A percentile compares a stretch with the other conserved stretches of the same genome.
Evolutionary conservation across 2,888 invertebrate genomes (phyloP).

Genomic region (Parochlus steinenii): DNA sequence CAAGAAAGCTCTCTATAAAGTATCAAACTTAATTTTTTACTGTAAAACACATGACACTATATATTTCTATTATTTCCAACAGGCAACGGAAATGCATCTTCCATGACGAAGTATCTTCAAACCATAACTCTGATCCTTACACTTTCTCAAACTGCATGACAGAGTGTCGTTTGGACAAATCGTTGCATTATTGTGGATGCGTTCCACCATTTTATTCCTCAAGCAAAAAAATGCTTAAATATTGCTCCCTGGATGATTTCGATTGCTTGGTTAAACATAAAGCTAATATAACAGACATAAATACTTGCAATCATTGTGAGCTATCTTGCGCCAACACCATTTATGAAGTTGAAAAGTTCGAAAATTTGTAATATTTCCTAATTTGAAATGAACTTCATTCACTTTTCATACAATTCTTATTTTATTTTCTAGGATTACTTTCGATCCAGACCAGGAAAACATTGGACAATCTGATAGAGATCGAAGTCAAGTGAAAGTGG

Average conservation of each 20-base stretch:
- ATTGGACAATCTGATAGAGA: background rate
- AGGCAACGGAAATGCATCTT: constrained; percentile 58
- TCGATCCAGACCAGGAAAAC: background rate
- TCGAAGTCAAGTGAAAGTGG: constrained; percentile 20
- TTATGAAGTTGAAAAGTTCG: constrained; percentile 56
- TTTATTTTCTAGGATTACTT: background rate
- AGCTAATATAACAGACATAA: constrained; percentile 38
- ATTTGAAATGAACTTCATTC: background rate
- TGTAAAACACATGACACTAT: too few relatives aligned
- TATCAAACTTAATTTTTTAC: too few relatives aligned
- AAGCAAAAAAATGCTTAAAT: constrained; percentile 37
- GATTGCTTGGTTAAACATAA: constrained; percentile 39
- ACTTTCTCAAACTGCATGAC: constrained; percentile 58
- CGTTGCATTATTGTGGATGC: constrained; percentile 46
- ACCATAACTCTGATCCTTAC: constrained; percentile 38
- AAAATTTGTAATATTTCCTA: constrained; percentile 35
- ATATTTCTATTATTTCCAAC: too few relatives aligned
- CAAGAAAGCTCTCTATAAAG: constrained; percentile 43
- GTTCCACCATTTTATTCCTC: constrained; percentile 56
- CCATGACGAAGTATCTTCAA: constrained; percentile 44
- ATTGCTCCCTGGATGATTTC: constrained; percentile 41
- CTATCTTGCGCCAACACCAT: constrained; percentile 59
- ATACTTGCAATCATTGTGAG: constrained; percentile 45
- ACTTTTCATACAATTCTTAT: background rate
- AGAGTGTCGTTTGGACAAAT: constrained; percentile 51